Base-by-base conservation (phyloP, 2,888 invertebrate genomes). In the Leptarthrus brevirostris region DNA sequence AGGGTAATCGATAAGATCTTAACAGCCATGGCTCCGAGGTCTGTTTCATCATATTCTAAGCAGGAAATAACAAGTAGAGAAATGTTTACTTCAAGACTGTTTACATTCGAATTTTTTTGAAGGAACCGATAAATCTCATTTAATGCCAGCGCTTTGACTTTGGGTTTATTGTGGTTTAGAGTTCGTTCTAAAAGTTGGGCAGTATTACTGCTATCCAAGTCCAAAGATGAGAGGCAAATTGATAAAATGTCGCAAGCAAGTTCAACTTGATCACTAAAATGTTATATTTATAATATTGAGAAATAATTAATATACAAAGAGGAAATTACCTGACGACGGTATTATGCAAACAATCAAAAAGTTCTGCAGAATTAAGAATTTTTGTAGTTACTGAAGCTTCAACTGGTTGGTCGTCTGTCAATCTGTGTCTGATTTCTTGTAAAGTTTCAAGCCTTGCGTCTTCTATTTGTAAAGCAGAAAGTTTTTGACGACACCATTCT, bases 221-320 rank as follows among this genome's bases (percentile, higher is more conserved):
- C 86, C 77, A 92, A 85, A 78, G 89, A 89, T 8, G 88, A 86
- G 82, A 94, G 87, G 79, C 91, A 89, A 74, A 88, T 83, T 52
- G 88, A 86, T 40, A 93, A 83, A 3, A 92, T 88, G 79, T 91
- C 90, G 80, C 90, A 90, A 16, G 90, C 88, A 73, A 90, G 79
- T 78, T 88, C 87, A 3, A 89, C 84, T 79, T 90, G 88, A 74
- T 88, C 86, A 77, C 91, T 90, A 80, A 64, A 81, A 64, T 24
- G 18, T 74, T 58, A 66, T 71, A 44, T 44, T 74, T 34, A 53
- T 20, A 40, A 26, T 20, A 69, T 5, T 49, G 6, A n/a, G 6
- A 12, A 16, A 5, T 12, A 12, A 2, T 8, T 2, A 14, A 44
- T 44, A 53, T 14, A 64, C 40, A 61, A 54, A 1, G 14, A 24